Evolutionary conservation across 2,888 invertebrate genomes (phyloP).

Genomic region (Gortyna flavago): DNA sequence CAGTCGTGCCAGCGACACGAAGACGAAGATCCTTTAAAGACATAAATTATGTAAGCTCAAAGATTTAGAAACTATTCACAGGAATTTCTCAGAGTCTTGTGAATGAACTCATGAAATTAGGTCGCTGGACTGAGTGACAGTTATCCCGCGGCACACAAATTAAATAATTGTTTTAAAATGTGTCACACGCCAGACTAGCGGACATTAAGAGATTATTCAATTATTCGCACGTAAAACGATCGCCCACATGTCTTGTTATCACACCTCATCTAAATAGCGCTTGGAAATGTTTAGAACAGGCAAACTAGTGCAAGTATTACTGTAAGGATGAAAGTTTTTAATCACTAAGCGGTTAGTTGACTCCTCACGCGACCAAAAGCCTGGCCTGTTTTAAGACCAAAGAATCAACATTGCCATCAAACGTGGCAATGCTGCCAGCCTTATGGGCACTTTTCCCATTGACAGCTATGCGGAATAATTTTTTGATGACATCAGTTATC

Average conservation of each 20-base stretch:
- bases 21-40: no score
- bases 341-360: not conserved
- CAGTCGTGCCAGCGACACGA: no score
- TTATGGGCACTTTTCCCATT: no score
- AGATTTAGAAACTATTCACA: not conserved
- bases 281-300: slow-evolving; percentile 36
- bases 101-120: slow-evolving; percentile 44
- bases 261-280: slow-evolving; percentile 33
- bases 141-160: slow-evolving; percentile 31
- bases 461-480: no score
- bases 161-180: slow-evolving; percentile 64
- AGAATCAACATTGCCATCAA: no score
- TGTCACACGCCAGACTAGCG: slow-evolving; percentile 42
- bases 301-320: not conserved
- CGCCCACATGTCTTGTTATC: slow-evolving; percentile 58
- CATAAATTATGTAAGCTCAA: not conserved
- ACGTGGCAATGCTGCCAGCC: no score
- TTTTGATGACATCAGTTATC: no score
- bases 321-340: not conserved
- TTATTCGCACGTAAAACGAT: slow-evolving; percentile 58
- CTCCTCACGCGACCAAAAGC: not conserved
- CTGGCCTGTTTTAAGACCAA: not conserved
- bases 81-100: not conserved
- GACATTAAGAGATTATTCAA: slow-evolving; percentile 64
- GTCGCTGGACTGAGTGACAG: slow-evolving; percentile 14